Evolutionary conservation across 2,113 vertebrate species (phyloP).

Genomic region (Rhinogobius similis): DNA sequence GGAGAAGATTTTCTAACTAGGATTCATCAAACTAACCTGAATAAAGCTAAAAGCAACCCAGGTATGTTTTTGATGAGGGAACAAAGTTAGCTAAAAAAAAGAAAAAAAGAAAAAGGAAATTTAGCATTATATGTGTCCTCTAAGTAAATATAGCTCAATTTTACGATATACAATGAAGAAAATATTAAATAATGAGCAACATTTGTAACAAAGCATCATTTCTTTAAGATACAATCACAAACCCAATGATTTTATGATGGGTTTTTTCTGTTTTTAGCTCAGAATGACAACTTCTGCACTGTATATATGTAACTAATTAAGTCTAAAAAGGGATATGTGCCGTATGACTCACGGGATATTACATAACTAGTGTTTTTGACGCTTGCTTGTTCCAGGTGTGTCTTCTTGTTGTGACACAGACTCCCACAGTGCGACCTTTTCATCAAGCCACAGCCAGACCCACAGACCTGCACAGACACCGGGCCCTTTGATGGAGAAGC

Average conservation of each 20-base stretch:
- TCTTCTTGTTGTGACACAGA: slow-evolving; percentile 16
- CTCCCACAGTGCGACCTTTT: slow-evolving; percentile 51
- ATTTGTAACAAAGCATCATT: too few species aligned
- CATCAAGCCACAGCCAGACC: slow-evolving; percentile 20
- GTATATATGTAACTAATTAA: background rate
- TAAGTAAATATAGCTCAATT: too few species aligned
- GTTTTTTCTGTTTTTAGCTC: background rate
- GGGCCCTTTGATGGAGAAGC: slow-evolving; percentile 29
- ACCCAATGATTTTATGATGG: background rate
- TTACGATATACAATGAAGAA: too few species aligned
- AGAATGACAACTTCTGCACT: background rate
- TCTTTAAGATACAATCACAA: background rate
- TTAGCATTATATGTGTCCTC: too few species aligned
- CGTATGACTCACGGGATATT: background rate
- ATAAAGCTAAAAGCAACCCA: too few species aligned
- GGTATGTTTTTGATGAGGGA: too few species aligned
- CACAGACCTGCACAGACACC: slow-evolving; percentile 33
- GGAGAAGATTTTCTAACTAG: too few species aligned
- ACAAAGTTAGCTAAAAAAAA: too few species aligned
- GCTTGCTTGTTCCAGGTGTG: slow-evolving; percentile 34
- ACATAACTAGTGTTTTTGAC: slow-evolving; percentile 21
- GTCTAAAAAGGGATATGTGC: background rate
- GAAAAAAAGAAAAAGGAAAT: too few species aligned
- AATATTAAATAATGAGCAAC: too few species aligned
- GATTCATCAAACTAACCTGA: too few species aligned